Evolutionary conservation across 2,797 vertebrate species (phyloP).

Genomic region (Varecia variegata): DNA sequence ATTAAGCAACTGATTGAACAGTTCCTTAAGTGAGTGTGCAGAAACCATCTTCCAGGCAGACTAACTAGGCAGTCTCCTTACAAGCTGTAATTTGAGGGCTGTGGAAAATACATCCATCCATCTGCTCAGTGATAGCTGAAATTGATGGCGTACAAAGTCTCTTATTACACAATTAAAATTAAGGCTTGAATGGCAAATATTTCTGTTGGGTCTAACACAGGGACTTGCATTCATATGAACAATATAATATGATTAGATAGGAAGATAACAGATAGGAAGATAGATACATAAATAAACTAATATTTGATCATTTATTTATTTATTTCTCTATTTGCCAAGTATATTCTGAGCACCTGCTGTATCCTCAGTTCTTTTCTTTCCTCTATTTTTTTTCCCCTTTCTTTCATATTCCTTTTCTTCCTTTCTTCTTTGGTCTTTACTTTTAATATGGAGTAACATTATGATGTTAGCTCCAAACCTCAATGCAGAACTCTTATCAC

Average conservation of each 20-base stretch:
- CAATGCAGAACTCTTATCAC: not conserved
- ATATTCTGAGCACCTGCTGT: not conserved
- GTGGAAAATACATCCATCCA: not conserved
- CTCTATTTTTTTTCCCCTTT: not conserved
- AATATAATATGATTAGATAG: not conserved
- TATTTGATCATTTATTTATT: not conserved
- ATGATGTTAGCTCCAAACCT: not conserved
- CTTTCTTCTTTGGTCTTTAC: not conserved
- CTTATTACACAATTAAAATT: slow-evolving; percentile 3
- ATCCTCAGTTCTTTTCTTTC: not conserved
- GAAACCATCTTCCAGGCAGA: not conserved
- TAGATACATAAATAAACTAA: not conserved
- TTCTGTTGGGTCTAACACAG: not conserved
- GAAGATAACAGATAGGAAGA: not conserved
- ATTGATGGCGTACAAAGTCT: not conserved
- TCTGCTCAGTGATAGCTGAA: not conserved
- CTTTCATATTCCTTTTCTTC: not conserved
- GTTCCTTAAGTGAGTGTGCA: not conserved
- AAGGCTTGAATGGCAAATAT: slow-evolving; percentile 3
- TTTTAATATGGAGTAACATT: not conserved
- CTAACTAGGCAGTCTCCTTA: not conserved
- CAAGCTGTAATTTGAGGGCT: not conserved
- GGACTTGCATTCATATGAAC: not conserved
- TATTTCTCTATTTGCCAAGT: not conserved
- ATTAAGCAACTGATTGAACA: not conserved